Evolutionary conservation across 2,113 vertebrate genomes (phyloP).

Genomic region (Neofelis nebulosa): DNA sequence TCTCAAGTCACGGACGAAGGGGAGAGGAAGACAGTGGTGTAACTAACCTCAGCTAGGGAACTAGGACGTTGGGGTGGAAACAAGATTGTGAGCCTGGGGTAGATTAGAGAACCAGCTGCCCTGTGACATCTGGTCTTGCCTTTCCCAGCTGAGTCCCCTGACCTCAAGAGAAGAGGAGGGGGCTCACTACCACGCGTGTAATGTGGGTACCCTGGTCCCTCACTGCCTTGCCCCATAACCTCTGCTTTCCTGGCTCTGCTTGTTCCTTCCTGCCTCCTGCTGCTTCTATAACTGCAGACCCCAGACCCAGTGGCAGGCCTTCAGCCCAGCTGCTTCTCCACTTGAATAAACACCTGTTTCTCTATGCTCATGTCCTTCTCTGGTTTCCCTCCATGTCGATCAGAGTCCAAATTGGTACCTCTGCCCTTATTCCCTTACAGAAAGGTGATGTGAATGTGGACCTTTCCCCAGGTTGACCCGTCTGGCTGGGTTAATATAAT

Average conservation of each 20-base stretch:
- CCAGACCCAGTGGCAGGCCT: not conserved
- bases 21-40: not conserved
- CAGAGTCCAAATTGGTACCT: not conserved
- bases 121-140: not conserved
- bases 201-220: not conserved
- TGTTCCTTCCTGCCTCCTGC: not conserved
- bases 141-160: not conserved
- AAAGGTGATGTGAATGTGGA: not conserved
- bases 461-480: not conserved
- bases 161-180: not conserved
- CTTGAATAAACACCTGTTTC: slow-evolving; percentile 64
- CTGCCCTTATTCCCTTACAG: not conserved
- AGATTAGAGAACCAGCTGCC: not conserved
- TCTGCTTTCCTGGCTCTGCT: not conserved
- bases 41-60: not conserved
- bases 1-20: not conserved
- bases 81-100: not conserved
- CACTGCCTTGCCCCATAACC: not conserved
- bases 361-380: not conserved
- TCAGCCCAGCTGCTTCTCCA: not conserved
- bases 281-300: not conserved
- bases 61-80: not conserved
- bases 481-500: not conserved
- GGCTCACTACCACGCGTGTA: not conserved
- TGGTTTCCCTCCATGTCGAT: not conserved